Evolutionary conservation across 2,113 vertebrate species (phyloP).

Genomic region (Macheiramphus alcinus): DNA sequence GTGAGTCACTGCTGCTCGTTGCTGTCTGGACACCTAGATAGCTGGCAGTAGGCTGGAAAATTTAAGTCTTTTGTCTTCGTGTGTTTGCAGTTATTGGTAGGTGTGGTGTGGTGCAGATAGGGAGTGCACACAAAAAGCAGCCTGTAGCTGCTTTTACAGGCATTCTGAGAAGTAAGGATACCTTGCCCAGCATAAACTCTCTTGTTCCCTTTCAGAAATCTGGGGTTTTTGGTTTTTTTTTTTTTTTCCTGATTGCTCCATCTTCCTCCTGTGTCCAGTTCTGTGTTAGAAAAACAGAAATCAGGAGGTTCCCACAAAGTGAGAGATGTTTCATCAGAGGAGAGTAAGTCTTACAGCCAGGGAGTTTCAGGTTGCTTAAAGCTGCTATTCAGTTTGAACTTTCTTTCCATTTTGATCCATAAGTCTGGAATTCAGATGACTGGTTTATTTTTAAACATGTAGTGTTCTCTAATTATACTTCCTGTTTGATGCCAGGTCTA

Average conservation of each 20-base stretch:
- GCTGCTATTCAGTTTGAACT: not conserved
- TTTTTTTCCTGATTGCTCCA: not conserved
- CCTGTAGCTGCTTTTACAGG: not conserved
- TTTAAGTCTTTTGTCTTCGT: not conserved
- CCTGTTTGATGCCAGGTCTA: not conserved
- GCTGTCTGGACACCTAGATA: not conserved
- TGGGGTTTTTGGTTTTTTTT: not conserved
- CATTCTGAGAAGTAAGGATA: not conserved
- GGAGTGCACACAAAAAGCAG: not conserved
- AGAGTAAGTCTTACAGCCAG: not conserved
- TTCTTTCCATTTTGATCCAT: not conserved
- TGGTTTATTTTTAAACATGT: not conserved
- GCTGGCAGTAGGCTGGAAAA: not conserved
- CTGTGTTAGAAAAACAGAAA: not conserved
- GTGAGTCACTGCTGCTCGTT: slow-evolving; percentile 33
- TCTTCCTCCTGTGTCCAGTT: not conserved
- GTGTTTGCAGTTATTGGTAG: not conserved
- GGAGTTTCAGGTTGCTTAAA: not conserved
- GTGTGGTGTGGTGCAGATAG: not conserved
- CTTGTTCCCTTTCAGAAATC: not conserved
- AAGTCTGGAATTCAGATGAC: not conserved
- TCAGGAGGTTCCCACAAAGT: not conserved
- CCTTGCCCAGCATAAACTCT: not conserved
- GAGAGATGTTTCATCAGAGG: not conserved
- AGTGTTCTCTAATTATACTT: not conserved